Evolutionary conservation across 2,113 vertebrate species (phyloP).

Genomic region (Oreocharis arfaki): DNA sequence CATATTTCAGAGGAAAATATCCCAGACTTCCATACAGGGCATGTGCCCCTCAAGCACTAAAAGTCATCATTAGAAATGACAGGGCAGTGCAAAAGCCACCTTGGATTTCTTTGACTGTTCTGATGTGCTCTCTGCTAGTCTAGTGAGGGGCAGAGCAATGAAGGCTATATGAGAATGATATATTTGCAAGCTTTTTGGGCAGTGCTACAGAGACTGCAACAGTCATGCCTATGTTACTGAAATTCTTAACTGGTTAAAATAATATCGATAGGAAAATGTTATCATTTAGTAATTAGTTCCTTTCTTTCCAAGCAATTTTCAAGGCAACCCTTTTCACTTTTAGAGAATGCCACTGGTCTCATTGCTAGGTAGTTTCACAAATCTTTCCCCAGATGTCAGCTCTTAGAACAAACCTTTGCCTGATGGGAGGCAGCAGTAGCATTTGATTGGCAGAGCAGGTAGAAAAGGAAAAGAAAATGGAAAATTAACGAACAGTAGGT

Average conservation of each 20-base stretch:
- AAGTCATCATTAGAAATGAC: neutral
- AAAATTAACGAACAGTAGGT: neutral
- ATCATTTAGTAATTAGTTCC: neutral
- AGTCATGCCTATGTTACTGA: neutral
- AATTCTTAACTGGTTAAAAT: neutral
- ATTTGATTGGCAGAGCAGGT: neutral
- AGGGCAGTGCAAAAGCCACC: neutral
- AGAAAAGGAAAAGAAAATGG: neutral
- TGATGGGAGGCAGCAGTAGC: neutral
- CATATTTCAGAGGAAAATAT: neutral
- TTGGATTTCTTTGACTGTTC: neutral
- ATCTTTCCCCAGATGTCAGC: neutral
- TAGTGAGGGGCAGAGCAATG: neutral
- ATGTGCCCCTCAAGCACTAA: fast-evolving
- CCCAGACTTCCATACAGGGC: neutral
- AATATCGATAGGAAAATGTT: neutral
- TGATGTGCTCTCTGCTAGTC: neutral
- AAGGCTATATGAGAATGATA: neutral
- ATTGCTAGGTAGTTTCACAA: neutral
- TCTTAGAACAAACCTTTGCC: neutral
- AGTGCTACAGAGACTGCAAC: neutral
- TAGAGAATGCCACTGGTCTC: neutral
- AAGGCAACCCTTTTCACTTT: neutral
- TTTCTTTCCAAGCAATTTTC: neutral
- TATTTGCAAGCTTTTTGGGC: neutral